These are phyloP conservation scores for Drosophila parabipectinata DNA, from an alignment of 1,140 invertebrate species.

Conservation along the genomic window DNA sequence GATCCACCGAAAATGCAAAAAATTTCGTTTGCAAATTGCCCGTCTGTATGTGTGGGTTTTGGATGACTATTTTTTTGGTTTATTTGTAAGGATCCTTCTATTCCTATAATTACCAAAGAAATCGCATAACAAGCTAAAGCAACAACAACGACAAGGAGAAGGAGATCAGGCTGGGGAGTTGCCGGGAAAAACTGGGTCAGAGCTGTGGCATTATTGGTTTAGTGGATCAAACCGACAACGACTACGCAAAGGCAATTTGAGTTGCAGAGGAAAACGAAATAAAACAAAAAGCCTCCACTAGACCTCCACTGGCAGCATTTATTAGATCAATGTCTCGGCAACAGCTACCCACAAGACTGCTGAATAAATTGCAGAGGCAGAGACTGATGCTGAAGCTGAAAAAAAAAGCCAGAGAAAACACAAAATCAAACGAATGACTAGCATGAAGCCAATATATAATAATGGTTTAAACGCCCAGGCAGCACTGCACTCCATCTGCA, in stretches of 20 bases:
- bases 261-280: constrained; percentile 41
- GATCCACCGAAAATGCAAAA: constrained; percentile 20
- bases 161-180: not conserved
- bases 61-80: constrained; percentile 26
- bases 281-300: constrained; percentile 17
- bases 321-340: constrained; percentile 69
- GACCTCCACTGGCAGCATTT: constrained; percentile 49
- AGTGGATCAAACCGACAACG: constrained; percentile 62
- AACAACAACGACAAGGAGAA: not conserved
- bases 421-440: constrained; percentile 67
- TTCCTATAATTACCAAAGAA: constrained; percentile 60
- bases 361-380: constrained; percentile 63
- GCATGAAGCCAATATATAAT: constrained; percentile 72
- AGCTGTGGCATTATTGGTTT: constrained; percentile 61
- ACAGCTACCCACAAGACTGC: constrained; percentile 46
- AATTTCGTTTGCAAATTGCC: constrained; percentile 56
- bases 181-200: constrained; percentile 53
- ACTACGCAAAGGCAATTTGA: constrained; percentile 67
- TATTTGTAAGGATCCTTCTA: constrained; percentile 25
- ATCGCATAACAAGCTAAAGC: constrained; percentile 49
- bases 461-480: constrained; percentile 70
- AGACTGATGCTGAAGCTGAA: constrained; percentile 1
- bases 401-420: constrained; percentile 14
- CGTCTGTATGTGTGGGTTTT: constrained; percentile 50
- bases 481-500: constrained; percentile 17